phyloP scores from a whole-genome alignment of 2,888 invertebrate genomes.

The Spodoptera exigua region DNA sequence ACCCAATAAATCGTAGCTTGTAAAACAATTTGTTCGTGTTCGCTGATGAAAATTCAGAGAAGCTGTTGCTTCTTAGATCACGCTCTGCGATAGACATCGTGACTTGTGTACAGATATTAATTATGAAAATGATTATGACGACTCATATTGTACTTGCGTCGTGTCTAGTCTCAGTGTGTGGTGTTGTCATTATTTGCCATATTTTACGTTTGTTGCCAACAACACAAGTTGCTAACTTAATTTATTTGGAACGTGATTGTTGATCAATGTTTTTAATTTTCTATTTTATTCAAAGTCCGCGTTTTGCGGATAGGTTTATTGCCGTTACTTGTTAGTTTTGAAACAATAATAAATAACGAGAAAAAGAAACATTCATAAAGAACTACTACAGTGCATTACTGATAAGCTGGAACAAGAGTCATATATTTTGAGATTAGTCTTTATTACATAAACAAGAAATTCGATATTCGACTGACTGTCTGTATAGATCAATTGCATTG shows the following conservation, averaged over 20 bases:
- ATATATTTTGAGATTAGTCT: no score
- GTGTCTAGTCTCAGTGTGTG: constrained; percentile 57
- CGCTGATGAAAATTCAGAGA: constrained; percentile 63
- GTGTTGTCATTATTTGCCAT: constrained; percentile 52
- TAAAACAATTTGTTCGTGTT: constrained; percentile 82
- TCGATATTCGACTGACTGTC: no score
- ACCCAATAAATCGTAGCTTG: constrained; percentile 84
- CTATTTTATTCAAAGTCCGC: constrained; percentile 26
- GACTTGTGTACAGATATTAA: constrained; percentile 81
- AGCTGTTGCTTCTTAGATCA: constrained; percentile 72
- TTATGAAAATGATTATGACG: constrained; percentile 81
- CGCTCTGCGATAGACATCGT: constrained; percentile 80
- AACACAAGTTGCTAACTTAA: constrained; percentile 28
- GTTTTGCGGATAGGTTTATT: constrained; percentile 15
- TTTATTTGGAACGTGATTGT: constrained; percentile 27
- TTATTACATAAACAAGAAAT: no score
- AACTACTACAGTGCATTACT: no score
- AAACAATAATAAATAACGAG: no score
- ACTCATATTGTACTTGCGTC: constrained; percentile 71
- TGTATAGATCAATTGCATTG: neutral
- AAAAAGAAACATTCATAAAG: no score
- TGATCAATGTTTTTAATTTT: constrained; percentile 6
- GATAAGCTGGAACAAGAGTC: no score
- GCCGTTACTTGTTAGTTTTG: no score
- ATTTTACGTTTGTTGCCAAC: constrained; percentile 38